Evolutionary conservation across 2,113 vertebrate genomes (phyloP).

Genomic region (Prinia subflava): DNA sequence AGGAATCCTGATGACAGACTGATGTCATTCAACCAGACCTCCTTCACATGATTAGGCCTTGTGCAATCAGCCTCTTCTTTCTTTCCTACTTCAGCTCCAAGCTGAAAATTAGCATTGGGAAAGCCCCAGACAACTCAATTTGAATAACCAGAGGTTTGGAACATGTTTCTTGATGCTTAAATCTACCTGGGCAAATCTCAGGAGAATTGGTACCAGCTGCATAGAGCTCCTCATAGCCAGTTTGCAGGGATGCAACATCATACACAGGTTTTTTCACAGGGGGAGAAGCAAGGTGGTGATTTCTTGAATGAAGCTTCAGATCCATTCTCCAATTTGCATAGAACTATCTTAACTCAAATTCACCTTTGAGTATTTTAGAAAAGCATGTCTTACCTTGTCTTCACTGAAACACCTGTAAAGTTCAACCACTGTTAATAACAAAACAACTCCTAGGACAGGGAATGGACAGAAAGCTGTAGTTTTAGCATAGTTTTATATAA

Average conservation of each 20-base stretch:
- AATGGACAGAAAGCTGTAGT: neutral
- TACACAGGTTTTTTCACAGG: neutral
- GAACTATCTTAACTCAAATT: neutral
- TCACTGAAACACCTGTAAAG: neutral
- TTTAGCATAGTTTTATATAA: neutral
- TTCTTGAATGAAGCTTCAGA: neutral
- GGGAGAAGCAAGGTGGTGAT: neutral
- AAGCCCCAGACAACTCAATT: neutral
- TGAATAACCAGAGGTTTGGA: neutral
- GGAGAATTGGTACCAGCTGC: neutral
- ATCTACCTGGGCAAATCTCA: neutral
- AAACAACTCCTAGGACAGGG: neutral
- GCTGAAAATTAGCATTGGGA: neutral
- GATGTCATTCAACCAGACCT: neutral
- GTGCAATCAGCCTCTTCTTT: neutral
- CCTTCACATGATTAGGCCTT: neutral
- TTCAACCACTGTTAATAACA: neutral
- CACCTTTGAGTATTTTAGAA: neutral
- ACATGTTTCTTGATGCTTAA: neutral
- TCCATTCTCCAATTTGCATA: neutral
- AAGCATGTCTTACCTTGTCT: neutral
- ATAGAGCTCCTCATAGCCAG: neutral
- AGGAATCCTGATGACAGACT: neutral
- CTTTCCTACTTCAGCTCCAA: neutral
- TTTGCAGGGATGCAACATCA: neutral